phyloP scores from a whole-genome alignment of 1,140 invertebrate species.

The Heliconius nattereri region DNA sequence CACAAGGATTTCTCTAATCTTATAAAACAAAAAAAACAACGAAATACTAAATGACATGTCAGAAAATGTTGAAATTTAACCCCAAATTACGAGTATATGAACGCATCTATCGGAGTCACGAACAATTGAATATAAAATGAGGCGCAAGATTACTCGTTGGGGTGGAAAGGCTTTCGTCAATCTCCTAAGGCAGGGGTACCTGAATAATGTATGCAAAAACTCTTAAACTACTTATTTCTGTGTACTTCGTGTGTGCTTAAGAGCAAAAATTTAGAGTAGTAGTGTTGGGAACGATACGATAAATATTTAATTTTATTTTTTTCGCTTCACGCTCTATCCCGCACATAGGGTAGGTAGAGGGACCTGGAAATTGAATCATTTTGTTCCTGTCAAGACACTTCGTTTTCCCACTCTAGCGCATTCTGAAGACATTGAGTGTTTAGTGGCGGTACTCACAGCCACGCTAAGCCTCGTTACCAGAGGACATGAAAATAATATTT shows the following conservation, averaged over 20 bases:
- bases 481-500: no score
- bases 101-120: slow-evolving; percentile 12
- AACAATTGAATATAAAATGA: slow-evolving; percentile 13
- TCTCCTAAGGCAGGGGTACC: neutral
- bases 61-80: neutral
- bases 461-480: no score
- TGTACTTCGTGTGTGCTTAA: neutral
- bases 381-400: no score
- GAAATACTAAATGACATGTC: neutral
- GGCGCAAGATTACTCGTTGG: neutral
- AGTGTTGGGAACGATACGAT: neutral
- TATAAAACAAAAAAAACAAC: neutral
- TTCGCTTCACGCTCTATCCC: no score
- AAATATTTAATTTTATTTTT: neutral
- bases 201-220: slow-evolving; percentile 7
- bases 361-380: no score
- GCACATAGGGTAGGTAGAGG: no score
- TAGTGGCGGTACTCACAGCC: no score
- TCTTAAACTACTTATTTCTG: neutral
- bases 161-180: slow-evolving; percentile 3
- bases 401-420: no score
- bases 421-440: no score
- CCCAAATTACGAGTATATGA: neutral
- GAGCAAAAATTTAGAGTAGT: neutral
- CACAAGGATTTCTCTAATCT: no score